Evolutionary conservation across 2,888 invertebrate species (phyloP).

Genomic region (Nasonia oneida): DNA sequence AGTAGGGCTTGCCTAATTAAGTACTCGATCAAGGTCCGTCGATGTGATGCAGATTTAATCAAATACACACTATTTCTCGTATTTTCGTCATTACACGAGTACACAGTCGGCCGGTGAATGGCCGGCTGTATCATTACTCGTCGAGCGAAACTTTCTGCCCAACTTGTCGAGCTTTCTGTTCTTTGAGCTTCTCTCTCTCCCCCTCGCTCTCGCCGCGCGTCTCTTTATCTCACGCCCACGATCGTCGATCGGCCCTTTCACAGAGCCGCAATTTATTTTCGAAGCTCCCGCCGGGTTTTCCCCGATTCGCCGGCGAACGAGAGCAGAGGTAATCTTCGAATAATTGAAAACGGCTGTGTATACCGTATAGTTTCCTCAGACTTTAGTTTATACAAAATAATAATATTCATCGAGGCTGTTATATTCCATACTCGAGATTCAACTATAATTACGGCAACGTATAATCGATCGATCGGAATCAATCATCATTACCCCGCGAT

Average conservation of each 20-base stretch:
- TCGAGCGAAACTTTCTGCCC: neutral
- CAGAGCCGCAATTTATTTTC: neutral
- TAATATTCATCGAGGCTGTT: no score
- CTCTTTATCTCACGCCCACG: conserved; percentile 9
- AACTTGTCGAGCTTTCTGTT: conserved; percentile 17
- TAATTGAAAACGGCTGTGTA: conserved; percentile 14
- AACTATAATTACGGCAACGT: no score
- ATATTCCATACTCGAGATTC: no score
- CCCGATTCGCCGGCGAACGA: neutral
- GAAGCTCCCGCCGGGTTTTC: neutral
- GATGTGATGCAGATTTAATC: neutral
- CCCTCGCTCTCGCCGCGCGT: neutral
- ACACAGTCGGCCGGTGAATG: neutral
- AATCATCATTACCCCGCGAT: no score
- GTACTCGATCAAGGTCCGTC: neutral
- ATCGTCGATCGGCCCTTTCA: neutral
- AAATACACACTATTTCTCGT: neutral
- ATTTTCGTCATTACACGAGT: neutral
- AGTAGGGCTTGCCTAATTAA: neutral
- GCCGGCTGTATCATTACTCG: neutral
- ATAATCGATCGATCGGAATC: no score
- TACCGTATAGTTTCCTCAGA: neutral
- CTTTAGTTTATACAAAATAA: neutral
- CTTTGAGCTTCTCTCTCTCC: neutral
- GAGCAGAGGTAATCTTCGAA: conserved; percentile 36